A percentile compares a stretch with the other conserved stretches of the same genome.
Evolutionary conservation across 2,797 vertebrate species (phyloP).

Genomic region (Poliocrania exsul): DNA sequence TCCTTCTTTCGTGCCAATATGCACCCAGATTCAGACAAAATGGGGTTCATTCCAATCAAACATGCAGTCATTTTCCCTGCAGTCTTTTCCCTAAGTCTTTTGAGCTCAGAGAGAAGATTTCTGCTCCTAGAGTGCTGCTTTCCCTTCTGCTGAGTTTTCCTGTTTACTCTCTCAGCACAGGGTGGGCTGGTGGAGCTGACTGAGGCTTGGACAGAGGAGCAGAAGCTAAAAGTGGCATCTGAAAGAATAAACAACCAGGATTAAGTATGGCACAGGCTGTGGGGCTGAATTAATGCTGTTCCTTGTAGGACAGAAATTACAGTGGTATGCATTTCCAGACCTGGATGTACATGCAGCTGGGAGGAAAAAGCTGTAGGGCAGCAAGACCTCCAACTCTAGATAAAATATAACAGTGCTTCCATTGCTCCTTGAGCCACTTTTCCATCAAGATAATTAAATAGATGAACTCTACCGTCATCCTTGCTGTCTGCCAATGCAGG

Average conservation of each 20-base stretch:
- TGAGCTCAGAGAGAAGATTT: not conserved
- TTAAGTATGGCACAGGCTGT: not conserved
- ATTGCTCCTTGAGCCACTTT: not conserved
- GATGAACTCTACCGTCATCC: not conserved
- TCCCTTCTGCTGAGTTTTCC: not conserved
- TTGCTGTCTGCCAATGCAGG: not conserved
- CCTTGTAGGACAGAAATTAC: not conserved
- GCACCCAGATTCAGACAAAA: not conserved
- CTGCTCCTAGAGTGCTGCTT: not conserved
- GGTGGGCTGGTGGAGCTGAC: not conserved
- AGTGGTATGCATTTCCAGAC: not conserved
- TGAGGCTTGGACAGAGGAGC: not conserved
- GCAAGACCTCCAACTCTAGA: not conserved
- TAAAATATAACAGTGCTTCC: not conserved
- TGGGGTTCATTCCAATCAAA: not conserved
- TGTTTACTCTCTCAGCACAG: not conserved
- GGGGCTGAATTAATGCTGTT: not conserved
- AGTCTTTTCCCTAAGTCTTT: not conserved
- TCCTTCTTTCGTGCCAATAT: not conserved
- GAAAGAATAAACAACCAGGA: not conserved
- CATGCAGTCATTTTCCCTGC: not conserved
- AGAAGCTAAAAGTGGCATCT: not conserved
- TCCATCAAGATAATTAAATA: not conserved
- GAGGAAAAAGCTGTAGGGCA: not conserved
- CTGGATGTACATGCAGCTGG: not conserved